Percentiles rank a stretch among this genome's conserved stretches.
phyloP scores from a whole-genome alignment of 2,888 invertebrate genomes.

The Lasius fuliginosus region DNA sequence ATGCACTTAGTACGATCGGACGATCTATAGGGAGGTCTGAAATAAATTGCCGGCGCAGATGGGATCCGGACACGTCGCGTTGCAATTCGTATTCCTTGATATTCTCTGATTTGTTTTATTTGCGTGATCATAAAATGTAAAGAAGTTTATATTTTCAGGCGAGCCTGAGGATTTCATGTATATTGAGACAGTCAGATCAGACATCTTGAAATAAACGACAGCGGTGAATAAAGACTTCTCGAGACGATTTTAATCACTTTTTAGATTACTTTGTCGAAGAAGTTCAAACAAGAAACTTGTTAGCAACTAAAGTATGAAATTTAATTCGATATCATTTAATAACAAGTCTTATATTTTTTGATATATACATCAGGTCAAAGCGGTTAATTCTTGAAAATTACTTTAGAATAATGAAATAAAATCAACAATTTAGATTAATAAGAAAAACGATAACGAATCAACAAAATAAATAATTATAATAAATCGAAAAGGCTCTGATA shows the following conservation, averaged over 20 bases:
- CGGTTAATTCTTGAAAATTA: constrained; percentile 14
- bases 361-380: neutral
- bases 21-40: constrained; percentile 74
- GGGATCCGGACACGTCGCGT: neutral
- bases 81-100: neutral
- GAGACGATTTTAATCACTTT: constrained; percentile 48
- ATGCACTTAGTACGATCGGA: constrained; percentile 79
- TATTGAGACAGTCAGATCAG: neutral
- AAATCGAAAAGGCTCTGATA: too few relatives aligned
- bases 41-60: constrained; percentile 35
- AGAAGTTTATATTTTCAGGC: neutral
- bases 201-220: constrained; percentile 24
- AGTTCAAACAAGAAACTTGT: constrained; percentile 35
- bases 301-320: constrained; percentile 13
- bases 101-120: neutral
- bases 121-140: neutral
- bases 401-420: neutral
- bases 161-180: neutral
- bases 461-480: neutral
- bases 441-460: neutral
- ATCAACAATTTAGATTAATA: constrained; percentile 12
- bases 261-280: constrained; percentile 39
- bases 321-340: constrained; percentile 38
- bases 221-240: constrained; percentile 12
- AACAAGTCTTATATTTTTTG: constrained; percentile 33